Base-by-base conservation (phyloP, 2,888 invertebrate genomes). In the Tridacna gigas region DNA sequence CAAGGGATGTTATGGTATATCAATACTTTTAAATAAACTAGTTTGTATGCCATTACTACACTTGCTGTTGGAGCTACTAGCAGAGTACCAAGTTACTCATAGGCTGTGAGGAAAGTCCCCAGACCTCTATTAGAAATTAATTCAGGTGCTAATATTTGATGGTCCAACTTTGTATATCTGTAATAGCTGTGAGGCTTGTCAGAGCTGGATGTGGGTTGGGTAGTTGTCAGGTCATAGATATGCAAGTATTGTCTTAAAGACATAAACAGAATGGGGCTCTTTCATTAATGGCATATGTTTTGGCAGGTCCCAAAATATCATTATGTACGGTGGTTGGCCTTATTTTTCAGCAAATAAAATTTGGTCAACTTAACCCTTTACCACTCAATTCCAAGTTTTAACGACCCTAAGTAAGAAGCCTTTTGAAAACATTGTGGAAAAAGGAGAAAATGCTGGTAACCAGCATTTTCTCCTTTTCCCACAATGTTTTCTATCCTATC, bases 71-170 rank as follows among this genome's bases (percentile, higher is more conserved):
- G 51, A 51, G 71, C 71, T 71, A 51, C 71, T 22, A 2, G 51
- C 71, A 7, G 71, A 18, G 71, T 71, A 26, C 51, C 4, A 18
- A 0, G 51, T 71, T 26, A 71, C 71, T 51, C 51, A 51, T 25
- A 15, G 51, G 71, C 71, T 71, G 48, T 51, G 51, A 51, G 71
- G 71, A 71, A 71, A 71, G 71, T 71, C 71, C 71, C 71, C 71
- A 71, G 71, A 51, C n/a, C 26, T 51, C 25, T 26, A 51, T 47
- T 45, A 71, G 71, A 71, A 51, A 71, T 20, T 71, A 51, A n/a
- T 51, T 51, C 71, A 22, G 45, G 48, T 71, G 18, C n/a, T 71
- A 0, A 71, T 25, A 51, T 26, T 20, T n/a, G 71, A 20, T 51
- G 51, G 71, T 51, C 20, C 71, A 22, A 25, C 9, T 25, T 25